phyloP scores from a whole-genome alignment of 1,140 invertebrate species.

The Mycetomoellerius zeteki region DNA sequence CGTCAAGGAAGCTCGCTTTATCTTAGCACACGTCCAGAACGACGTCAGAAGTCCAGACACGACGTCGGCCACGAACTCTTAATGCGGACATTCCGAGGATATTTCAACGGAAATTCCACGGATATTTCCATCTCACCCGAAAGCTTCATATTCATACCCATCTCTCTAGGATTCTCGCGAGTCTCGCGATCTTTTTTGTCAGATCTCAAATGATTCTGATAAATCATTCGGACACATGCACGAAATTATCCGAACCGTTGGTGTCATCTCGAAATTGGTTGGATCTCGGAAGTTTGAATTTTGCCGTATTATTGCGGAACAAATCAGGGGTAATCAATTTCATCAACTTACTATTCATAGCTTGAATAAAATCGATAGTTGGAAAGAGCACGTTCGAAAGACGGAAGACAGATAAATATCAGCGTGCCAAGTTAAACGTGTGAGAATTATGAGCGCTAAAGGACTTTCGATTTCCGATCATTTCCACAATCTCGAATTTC shows the following conservation, averaged over 20 bases:
- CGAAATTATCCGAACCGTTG: neutral
- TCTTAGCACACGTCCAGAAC: too few relatives aligned
- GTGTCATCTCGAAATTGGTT: neutral
- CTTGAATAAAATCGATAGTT: neutral
- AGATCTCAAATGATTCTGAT: neutral
- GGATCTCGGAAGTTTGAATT: neutral
- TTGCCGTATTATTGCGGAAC: neutral
- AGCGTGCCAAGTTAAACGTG: neutral
- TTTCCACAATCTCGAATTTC: neutral
- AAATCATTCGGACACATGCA: neutral
- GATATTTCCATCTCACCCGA: conserved; percentile 50
- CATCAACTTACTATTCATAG: neutral
- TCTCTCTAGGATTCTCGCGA: neutral
- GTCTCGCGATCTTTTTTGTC: neutral
- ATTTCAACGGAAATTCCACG: conserved; percentile 61
- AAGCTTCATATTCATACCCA: neutral
- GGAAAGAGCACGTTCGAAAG: neutral
- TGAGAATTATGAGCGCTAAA: neutral
- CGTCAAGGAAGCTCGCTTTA: conserved; percentile 26
- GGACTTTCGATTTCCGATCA: neutral
- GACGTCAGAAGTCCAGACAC: conserved; percentile 47
- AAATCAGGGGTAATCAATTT: neutral
- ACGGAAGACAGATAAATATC: neutral
- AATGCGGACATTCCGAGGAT: conserved; percentile 64
- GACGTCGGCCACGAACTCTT: conserved; percentile 43